Evolutionary conservation across 2,888 invertebrate species (phyloP), one percentile per base, ranked within the genome.

Genomic region (Salpingus planirostris): DNA sequence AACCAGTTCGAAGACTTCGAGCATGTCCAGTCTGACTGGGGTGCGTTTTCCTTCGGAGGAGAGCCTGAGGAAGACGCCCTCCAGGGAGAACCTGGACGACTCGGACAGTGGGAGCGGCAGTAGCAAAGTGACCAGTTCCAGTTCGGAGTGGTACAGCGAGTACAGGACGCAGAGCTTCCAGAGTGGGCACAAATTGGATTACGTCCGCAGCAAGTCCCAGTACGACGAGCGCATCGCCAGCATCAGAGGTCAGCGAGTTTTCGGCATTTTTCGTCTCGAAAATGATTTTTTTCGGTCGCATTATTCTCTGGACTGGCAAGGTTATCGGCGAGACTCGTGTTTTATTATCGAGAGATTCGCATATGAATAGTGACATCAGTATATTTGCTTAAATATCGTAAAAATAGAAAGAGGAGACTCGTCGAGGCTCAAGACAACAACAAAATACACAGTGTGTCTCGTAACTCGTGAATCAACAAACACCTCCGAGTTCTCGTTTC

Each of bases 221-320:
- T 88, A 83, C 66, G 89, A 89, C 65, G 79, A 81, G 33, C 88
- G 88, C 66, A 89, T 89, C 60, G 82, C 79, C 50, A 78, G 81
- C 67, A 85, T 85, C 59, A 76, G 81, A 85, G 86, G 88, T 88
- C 76, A 69, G 56, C 27, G 26, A 13, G 14, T 14, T 21, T 23
- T n/a, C n/a, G n/a, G n/a, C n/a, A n/a, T n/a, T n/a, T n/a, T n/a
- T n/a, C n/a, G n/a, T n/a, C n/a, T n/a, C n/a, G n/a, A n/a, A n/a
- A n/a, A n/a, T n/a, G n/a, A n/a, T n/a, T n/a, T n/a, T n/a, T n/a
- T n/a, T n/a, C n/a, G n/a, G n/a, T n/a, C n/a, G n/a, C n/a, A n/a
- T n/a, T n/a, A n/a, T n/a, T n/a, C n/a, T n/a, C n/a, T n/a, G n/a
- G n/a, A n/a, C n/a, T n/a, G n/a, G n/a, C n/a, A n/a, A n/a, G n/a